Base-by-base conservation (phyloP, 2,888 invertebrate genomes). In the Lagria hirta region DNA sequence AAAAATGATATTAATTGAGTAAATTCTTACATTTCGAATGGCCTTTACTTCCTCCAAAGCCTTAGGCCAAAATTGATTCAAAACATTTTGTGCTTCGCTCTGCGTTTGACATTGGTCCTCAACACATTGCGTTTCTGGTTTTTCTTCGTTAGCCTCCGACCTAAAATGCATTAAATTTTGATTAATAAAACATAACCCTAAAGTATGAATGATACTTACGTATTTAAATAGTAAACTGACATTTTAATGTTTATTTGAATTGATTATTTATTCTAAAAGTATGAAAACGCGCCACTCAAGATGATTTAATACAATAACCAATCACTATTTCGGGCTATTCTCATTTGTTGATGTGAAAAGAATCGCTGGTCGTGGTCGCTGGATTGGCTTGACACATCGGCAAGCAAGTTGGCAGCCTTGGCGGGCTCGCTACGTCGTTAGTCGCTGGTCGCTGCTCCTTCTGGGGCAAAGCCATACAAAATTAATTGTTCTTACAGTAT, bases 1-100 rank as follows among this genome's bases (percentile, higher is more conserved):
- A 18, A 18, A 38, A 38, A 12, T 38, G 20, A 23, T 6, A n/a
- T 24, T 7, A 14, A 6, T n/a, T 5, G 28, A 5, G 12, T n/a
- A 6, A 10, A 5, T 35, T 69, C 77, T 76, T 64, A 91, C 90
- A 49, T 80, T 78, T 34, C 80, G 81, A 24, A 90, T 84, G 49
- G 82, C 82, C 62, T 83, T 82, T 40, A 93, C 84, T 61, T 92
- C 91, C 7, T 88, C 87, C 47, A 83, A 79, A 45, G 86, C 83
- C 64, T 84, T 87, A 1, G 81, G 79, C 93, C 93, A 94, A 70
- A 93, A 94, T 46, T 82, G 81, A 47, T 83, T 80, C 32, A 92
- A 74, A 1, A 83, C 82, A 52, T 79, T 78, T 54, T 81, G 81
- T 7, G 88, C 85, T 58, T 88, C 87, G 2, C 78, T 78, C 55